Evolutionary conservation across 2,888 invertebrate species (phyloP).

Genomic region (Alloplasta piceator): DNA sequence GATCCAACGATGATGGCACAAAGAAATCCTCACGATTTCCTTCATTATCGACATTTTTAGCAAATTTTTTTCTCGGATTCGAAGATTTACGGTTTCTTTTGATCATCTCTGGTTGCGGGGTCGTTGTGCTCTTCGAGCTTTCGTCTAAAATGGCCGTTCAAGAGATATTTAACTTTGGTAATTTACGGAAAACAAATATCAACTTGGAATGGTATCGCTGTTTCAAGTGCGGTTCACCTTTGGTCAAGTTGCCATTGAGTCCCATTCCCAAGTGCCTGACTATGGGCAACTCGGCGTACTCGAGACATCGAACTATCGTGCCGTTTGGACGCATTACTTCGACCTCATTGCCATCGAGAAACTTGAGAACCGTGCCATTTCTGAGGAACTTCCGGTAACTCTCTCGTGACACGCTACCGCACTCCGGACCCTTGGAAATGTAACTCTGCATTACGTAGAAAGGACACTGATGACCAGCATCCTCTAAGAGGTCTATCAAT

Average conservation of each 20-base stretch:
- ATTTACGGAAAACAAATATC: neutral
- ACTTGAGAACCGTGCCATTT: conserved; percentile 79
- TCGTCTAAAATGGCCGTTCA: conserved; percentile 29
- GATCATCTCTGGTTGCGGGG: conserved; percentile 28
- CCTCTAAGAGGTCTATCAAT: conserved; percentile 70
- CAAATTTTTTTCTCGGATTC: conserved; percentile 29
- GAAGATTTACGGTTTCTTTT: conserved; percentile 32
- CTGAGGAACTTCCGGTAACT: conserved; percentile 76
- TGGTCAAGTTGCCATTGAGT: conserved; percentile 43
- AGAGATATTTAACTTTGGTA: conserved; percentile 12
- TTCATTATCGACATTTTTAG: conserved; percentile 42
- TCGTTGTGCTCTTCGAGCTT: conserved; percentile 5
- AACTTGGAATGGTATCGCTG: conserved; percentile 5
- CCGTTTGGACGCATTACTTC: conserved; percentile 77
- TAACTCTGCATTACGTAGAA: conserved; percentile 77
- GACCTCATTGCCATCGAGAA: conserved; percentile 73
- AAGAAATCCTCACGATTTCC: neutral
- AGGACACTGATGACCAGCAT: conserved; percentile 70
- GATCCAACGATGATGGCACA: conserved; percentile 18
- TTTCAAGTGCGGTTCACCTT: conserved; percentile 44
- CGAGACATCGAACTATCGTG: conserved; percentile 72
- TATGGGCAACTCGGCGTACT: conserved; percentile 61
- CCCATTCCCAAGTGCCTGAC: conserved; percentile 13
- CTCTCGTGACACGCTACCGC: conserved; percentile 59
- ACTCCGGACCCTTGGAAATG: conserved; percentile 66